Percentiles rank a stretch among this genome's conserved stretches.
Evolutionary conservation across 2,113 vertebrate genomes (phyloP).

Genomic region (Crotalus horridus): DNA sequence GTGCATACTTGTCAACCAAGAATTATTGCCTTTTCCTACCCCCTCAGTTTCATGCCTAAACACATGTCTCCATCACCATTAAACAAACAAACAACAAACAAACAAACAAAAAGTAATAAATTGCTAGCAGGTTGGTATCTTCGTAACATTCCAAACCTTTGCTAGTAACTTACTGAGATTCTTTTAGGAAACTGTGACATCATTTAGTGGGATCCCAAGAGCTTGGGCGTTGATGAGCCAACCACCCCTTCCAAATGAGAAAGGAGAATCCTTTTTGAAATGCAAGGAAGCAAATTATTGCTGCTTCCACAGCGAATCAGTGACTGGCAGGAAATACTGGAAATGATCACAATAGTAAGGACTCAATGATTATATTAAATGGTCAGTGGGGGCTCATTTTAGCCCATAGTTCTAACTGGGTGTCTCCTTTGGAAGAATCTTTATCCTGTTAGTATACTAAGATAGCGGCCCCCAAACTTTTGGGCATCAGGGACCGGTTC

Average conservation of each 20-base stretch:
- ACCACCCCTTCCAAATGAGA: neutral
- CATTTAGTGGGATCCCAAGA: neutral
- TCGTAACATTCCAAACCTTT: neutral
- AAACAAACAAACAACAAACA: neutral
- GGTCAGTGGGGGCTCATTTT: neutral
- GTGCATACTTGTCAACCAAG: neutral
- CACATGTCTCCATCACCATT: neutral
- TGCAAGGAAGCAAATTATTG: neutral
- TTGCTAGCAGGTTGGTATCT: neutral
- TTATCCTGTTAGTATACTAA: neutral
- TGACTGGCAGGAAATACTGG: neutral
- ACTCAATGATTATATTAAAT: neutral
- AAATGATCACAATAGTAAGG: neutral
- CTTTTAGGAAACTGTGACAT: neutral
- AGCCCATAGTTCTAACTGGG: neutral
- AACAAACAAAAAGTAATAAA: neutral
- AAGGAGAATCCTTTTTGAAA: neutral
- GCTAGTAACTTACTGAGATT: neutral
- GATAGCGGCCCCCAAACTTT: no score
- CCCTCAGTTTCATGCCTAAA: neutral
- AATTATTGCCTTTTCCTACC: neutral
- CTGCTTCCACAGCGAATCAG: neutral
- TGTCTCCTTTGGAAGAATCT: neutral
- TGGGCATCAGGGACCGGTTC: no score
- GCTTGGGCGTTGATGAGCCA: neutral